Conservation (phyloP, 2,797 vertebrate species). For the Argya squamiceps region DNA sequence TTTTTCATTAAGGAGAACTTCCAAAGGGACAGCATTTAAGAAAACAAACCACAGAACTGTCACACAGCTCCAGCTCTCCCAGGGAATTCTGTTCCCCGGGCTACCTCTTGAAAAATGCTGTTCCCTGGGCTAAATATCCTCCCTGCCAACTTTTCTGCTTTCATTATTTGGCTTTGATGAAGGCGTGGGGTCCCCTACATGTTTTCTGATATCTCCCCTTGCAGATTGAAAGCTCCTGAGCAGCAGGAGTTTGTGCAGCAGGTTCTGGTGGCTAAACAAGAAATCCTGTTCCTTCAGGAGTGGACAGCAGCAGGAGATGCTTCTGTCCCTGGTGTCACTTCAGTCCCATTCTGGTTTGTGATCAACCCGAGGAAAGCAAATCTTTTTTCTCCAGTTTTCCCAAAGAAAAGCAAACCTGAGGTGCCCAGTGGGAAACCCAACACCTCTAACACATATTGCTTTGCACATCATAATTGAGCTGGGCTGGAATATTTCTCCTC, state of each 20-base stretch:
- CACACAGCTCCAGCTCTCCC: not conserved
- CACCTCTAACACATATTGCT: not conserved
- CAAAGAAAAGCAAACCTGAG: not conserved
- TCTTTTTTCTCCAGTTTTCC: not conserved
- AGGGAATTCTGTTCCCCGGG: not conserved
- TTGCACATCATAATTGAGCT: not conserved
- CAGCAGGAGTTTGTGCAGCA: not conserved
- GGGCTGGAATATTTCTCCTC: not conserved
- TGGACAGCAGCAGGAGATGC: not conserved
- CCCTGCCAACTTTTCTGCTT: not conserved
- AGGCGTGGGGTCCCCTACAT: not conserved
- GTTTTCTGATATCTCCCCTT: not conserved
- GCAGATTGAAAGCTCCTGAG: not conserved
- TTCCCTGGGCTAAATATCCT: not conserved
- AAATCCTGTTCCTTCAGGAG: not conserved
- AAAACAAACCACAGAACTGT: not conserved
- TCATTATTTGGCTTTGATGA: not conserved
- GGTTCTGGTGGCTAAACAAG: not conserved
- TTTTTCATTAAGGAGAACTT: conserved; percentile 39
- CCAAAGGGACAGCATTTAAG: not conserved
- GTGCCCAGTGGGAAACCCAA: not conserved
- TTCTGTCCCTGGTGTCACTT: not conserved
- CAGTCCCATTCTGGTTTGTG: not conserved
- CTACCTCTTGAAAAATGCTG: not conserved
- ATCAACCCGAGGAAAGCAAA: not conserved